These are phyloP conservation scores for Acipenser transmontanus DNA, from an alignment of 2,797 vertebrate species.

Conservation along the genomic window DNA sequence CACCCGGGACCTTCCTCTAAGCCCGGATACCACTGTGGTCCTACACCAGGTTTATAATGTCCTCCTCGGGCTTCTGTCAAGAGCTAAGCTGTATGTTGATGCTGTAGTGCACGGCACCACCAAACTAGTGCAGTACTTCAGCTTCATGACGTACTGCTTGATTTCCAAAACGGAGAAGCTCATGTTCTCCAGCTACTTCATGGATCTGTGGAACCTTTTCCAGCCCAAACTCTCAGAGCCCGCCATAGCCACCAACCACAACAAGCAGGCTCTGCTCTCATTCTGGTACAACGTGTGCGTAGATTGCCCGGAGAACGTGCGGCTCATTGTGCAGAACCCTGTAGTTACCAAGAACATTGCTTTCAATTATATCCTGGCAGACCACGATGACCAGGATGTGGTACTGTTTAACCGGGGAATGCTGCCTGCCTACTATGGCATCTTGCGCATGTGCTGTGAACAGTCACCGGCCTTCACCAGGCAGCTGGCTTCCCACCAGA, in stretches of 20 bases:
- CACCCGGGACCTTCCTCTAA: slow-evolving; percentile 89
- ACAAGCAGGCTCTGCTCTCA: slow-evolving; percentile 94
- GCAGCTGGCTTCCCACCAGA: slow-evolving; percentile 94
- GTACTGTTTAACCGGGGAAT: slow-evolving; percentile 97
- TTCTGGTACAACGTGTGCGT: slow-evolving; percentile 98
- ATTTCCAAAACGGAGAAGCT: slow-evolving; percentile 98
- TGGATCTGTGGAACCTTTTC: slow-evolving; percentile 98
- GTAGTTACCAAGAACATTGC: slow-evolving; percentile 98
- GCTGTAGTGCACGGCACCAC: slow-evolving; percentile 94
- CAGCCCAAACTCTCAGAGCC: slow-evolving; percentile 95
- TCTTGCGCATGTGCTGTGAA: slow-evolving; percentile 94
- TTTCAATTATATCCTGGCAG: slow-evolving; percentile 98
- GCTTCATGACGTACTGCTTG: slow-evolving; percentile 98
- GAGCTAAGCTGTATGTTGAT: slow-evolving; percentile 94
- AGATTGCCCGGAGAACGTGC: slow-evolving; percentile 94
- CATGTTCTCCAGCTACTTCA: slow-evolving; percentile 97
- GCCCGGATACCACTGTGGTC: slow-evolving; percentile 91
- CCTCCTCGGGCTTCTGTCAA: slow-evolving; percentile 86
- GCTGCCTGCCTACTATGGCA: slow-evolving; percentile 96
- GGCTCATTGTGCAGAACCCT: slow-evolving; percentile 94
- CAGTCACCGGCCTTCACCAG: slow-evolving; percentile 92
- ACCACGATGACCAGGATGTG: slow-evolving; percentile 98
- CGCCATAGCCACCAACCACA: slow-evolving; percentile 97
- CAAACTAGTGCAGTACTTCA: slow-evolving; percentile 96
- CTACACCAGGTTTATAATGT: slow-evolving; percentile 97